Evolutionary conservation across 2,797 vertebrate species (phyloP).

Genomic region (Amblyopsis hoosieri): DNA sequence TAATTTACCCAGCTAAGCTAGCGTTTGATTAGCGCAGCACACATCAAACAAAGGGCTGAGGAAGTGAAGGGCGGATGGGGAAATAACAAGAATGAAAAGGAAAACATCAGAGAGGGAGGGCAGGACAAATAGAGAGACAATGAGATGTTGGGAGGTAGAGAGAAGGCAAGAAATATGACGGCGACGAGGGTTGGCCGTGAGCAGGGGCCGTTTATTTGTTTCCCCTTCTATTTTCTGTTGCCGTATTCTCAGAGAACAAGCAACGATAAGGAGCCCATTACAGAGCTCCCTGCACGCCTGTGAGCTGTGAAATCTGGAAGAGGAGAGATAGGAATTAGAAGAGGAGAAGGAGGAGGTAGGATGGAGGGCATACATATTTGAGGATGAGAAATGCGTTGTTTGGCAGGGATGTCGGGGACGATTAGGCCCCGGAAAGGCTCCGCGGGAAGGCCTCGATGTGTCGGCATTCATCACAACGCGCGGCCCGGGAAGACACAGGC

Average conservation of each 20-base stretch:
- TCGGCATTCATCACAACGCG: background rate
- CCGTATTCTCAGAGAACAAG: too few relatives aligned
- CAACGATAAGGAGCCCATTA: too few relatives aligned
- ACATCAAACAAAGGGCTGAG: background rate
- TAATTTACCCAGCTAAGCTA: background rate
- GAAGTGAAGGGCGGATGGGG: background rate
- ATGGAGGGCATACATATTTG: background rate
- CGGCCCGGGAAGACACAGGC: background rate
- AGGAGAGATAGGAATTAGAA: background rate
- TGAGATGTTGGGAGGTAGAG: too few relatives aligned
- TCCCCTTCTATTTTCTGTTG: too few relatives aligned
- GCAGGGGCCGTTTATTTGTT: too few relatives aligned
- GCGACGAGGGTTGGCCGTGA: too few relatives aligned
- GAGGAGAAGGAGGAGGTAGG: background rate
- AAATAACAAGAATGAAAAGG: background rate
- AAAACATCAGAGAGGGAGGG: background rate
- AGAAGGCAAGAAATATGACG: too few relatives aligned
- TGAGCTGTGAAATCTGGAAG: too few relatives aligned
- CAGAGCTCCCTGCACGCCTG: too few relatives aligned
- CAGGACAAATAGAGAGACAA: background rate
- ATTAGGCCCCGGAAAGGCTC: background rate
- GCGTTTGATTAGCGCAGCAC: constrained; percentile 1
- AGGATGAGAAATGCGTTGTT: background rate
- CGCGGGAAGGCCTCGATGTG: background rate
- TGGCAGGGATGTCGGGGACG: background rate